Conservation (phyloP, 2,797 vertebrate genomes). For the Gadopsis marmoratus region DNA sequence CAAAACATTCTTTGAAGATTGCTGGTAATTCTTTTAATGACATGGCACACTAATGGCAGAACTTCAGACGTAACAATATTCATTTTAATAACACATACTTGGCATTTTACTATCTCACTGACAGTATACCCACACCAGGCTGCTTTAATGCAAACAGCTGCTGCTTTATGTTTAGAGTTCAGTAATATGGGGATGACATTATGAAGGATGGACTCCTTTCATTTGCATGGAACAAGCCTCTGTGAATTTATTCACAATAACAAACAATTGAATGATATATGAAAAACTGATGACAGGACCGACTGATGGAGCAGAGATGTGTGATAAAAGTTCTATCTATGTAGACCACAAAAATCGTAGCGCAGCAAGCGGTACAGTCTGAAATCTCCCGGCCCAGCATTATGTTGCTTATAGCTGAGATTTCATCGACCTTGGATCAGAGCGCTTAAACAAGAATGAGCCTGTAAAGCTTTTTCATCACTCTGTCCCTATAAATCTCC, state of each 20-base stretch:
- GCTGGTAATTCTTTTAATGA: constrained; percentile 44
- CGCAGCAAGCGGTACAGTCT: constrained; percentile 20
- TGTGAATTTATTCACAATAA: constrained; percentile 47
- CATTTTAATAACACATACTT: not conserved
- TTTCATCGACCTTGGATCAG: constrained; percentile 43
- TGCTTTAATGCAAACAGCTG: constrained; percentile 5
- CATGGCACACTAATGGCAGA: constrained; percentile 13
- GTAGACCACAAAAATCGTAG: constrained; percentile 31
- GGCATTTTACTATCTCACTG: constrained; percentile 19
- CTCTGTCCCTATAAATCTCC: constrained; percentile 14
- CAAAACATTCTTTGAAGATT: constrained; percentile 28
- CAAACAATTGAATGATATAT: constrained; percentile 60
- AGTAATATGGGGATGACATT: not conserved
- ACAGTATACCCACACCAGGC: not conserved
- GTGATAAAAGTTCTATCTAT: not conserved
- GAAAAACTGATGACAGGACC: constrained; percentile 46
- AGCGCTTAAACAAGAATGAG: constrained; percentile 30
- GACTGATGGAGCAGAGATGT: constrained; percentile 25
- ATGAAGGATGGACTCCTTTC: constrained; percentile 32
- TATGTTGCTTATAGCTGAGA: constrained; percentile 22
- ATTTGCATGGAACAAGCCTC: constrained; percentile 9
- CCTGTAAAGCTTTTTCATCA: constrained; percentile 38
- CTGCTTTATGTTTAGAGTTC: constrained; percentile 20
- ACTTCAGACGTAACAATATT: constrained; percentile 12
- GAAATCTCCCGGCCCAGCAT: constrained; percentile 10